Conservation (phyloP, 2,113 vertebrate genomes). For the Muntiacus muntjak region DNA sequence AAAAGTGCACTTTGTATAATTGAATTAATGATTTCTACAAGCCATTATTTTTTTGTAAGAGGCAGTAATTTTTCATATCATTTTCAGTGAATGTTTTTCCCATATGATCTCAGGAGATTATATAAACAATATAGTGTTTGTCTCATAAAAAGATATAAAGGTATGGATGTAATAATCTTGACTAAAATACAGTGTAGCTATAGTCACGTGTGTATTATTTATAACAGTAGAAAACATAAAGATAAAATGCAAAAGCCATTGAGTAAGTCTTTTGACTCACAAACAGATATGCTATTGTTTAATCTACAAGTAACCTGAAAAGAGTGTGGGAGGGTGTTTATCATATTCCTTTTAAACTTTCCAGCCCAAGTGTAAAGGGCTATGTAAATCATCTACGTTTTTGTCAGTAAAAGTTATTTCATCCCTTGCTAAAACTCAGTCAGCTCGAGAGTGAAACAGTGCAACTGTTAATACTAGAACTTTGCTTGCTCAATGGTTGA, state of each 20-base stretch:
- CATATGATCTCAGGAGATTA: background rate
- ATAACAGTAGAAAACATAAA: constrained; percentile 11
- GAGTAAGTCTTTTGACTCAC: background rate
- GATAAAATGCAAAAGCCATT: constrained; percentile 51
- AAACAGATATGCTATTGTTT: constrained; percentile 53
- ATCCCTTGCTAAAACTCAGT: constrained; percentile 10
- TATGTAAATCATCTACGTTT: background rate
- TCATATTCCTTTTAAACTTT: constrained; percentile 34
- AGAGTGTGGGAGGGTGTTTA: constrained; percentile 53
- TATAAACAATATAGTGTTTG: background rate
- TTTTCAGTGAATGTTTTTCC: background rate
- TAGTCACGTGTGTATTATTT: background rate
- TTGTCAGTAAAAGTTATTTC: constrained; percentile 47
- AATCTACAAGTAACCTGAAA: constrained; percentile 37
- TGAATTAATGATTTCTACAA: background rate
- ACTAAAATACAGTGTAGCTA: background rate
- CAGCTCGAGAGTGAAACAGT: background rate
- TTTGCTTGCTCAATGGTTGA: constrained; percentile 3
- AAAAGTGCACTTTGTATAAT: background rate
- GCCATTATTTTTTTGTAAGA: background rate
- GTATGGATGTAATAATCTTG: background rate
- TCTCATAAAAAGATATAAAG: background rate
- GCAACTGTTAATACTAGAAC: background rate
- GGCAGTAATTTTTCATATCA: background rate
- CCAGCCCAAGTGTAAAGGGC: constrained; percentile 12